phyloP scores from a whole-genome alignment of 2,113 vertebrate genomes.

The Cygnus buccinator region DNA sequence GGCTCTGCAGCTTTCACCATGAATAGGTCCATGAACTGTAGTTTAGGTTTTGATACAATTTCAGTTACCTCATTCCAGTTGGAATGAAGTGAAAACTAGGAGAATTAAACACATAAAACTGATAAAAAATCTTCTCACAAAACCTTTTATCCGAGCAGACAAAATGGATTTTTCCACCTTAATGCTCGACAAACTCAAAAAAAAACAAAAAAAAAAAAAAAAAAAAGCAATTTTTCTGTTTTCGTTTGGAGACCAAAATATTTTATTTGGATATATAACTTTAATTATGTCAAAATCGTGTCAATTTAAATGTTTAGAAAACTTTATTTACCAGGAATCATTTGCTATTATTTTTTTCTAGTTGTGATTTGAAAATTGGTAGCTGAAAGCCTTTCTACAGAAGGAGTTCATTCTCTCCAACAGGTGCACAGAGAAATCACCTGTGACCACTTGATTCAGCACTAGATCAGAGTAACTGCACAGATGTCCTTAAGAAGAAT shows the following conservation, averaged over 20 bases:
- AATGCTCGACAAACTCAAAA: background rate
- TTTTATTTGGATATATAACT: background rate
- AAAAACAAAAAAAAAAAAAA: background rate
- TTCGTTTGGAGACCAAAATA: background rate
- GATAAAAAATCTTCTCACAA: background rate
- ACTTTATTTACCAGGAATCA: background rate
- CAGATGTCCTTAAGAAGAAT: background rate
- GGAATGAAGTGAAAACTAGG: background rate
- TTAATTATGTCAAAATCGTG: background rate
- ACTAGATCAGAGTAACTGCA: background rate
- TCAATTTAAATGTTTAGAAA: background rate
- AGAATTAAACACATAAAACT: background rate
- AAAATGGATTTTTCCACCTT: background rate
- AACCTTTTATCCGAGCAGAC: background rate
- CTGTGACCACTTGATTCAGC: background rate
- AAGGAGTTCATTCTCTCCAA: background rate
- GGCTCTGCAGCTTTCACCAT: background rate
- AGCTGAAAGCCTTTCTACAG: background rate
- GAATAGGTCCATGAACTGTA: background rate
- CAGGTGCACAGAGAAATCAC: background rate
- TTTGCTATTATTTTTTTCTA: background rate
- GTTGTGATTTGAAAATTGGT: accelerated
- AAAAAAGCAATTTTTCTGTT: background rate
- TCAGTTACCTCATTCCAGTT: background rate
- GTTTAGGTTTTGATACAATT: background rate